Evolutionary conservation across 2,888 invertebrate species (phyloP), one percentile per base, ranked within the genome.

Genomic region (Thymelicus sylvestris): DNA sequence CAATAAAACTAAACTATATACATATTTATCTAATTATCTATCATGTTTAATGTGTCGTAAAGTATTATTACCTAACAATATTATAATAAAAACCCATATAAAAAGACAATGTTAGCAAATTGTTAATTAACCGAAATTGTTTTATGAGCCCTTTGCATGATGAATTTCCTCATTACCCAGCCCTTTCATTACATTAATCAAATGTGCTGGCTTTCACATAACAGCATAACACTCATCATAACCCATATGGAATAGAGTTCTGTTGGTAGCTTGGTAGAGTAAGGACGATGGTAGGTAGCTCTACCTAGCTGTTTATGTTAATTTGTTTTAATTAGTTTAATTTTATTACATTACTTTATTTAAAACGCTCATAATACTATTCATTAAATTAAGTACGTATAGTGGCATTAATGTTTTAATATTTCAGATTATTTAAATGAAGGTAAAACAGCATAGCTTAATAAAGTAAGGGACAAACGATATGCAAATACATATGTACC

Each of bases 151-250:
- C 57, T 47, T 57, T 31, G 24, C 5, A 57, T n/a, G 57, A 57
- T 57, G 66, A 66, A 66, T 66, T 66, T 66, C 66, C 66, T 66
- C 57, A 59, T 66, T 66, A 66, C 24, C 66, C 50, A 50, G 57
- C 66, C 57, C 66, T 66, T 66, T 66, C 57, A 57, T 66, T 66
- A 59, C 7, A 57, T 24, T 31, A 31, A 47, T 66, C 66, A 31
- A 66, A 57, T 59, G 66, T 66, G n/a, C 44, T 19, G 55, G 38
- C 41, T 66, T 41, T 39, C 61, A 19, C 38, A n/a, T 7, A 7
- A n/a, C 44, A 62, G 4, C 31, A 31, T 52, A 6, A 19, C 19
- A 19, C 19, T 6, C 13, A 50, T 48, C 41, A 50, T 50, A 10
- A 57, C 31, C 57, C 13, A 38, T 31, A 31, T 13, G 13, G 13